Evolutionary conservation across 2,888 invertebrate species (phyloP).

Genomic region (Meiosimyza decipiens): DNA sequence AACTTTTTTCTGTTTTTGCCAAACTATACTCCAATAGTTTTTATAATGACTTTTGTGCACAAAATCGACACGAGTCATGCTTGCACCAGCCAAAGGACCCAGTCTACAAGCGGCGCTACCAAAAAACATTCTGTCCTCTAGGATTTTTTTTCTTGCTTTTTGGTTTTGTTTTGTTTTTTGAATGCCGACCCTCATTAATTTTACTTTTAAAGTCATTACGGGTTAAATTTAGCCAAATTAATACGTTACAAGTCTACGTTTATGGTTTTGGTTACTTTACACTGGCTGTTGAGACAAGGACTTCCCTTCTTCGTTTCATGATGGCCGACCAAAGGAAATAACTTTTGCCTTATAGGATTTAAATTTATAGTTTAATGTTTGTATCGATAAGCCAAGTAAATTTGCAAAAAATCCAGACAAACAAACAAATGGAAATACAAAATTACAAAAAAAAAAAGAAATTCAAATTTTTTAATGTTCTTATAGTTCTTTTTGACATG

Average conservation of each 20-base stretch:
- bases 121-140: constrained; percentile 8
- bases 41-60: constrained; percentile 27
- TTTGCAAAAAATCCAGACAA: neutral
- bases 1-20: neutral
- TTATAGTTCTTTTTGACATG: constrained; percentile 24
- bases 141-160: constrained; percentile 36
- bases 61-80: constrained; percentile 26
- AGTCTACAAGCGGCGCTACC: neutral
- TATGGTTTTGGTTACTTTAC: constrained; percentile 36
- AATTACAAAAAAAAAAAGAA: neutral
- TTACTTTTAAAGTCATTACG: constrained; percentile 68
- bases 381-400: constrained; percentile 56
- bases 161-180: constrained; percentile 22
- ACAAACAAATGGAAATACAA: neutral
- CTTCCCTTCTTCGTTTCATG: neutral
- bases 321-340: constrained; percentile 40
- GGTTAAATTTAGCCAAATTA: constrained; percentile 67
- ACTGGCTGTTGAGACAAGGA: neutral
- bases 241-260: constrained; percentile 59
- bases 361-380: constrained; percentile 61
- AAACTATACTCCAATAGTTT: constrained; percentile 33
- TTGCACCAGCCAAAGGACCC: neutral
- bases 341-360: constrained; percentile 36
- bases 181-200: constrained; percentile 66
- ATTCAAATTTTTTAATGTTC: constrained; percentile 52